Conservation (phyloP, 2,113 vertebrate species). For the Boulengeromyrus knoepffleri region DNA sequence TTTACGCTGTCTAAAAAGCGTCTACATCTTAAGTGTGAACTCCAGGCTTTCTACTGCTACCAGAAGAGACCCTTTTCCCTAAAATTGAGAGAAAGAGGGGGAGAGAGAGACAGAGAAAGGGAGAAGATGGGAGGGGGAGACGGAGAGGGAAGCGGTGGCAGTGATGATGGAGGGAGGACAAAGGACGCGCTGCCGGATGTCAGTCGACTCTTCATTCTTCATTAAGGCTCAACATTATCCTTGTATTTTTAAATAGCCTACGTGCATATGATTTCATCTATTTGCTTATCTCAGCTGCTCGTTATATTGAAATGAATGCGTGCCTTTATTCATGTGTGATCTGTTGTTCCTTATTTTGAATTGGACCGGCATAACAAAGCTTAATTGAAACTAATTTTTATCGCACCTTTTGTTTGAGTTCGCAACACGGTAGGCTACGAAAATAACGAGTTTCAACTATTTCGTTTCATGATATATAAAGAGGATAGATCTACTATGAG, state of each 20-base stretch:
- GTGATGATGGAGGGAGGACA: not conserved
- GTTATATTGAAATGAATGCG: not conserved
- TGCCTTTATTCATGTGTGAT: not conserved
- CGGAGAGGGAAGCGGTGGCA: not conserved
- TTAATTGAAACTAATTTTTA: not conserved
- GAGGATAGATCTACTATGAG: not conserved
- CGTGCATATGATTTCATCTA: not conserved
- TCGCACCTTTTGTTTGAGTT: not conserved
- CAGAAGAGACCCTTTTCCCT: constrained; percentile 6
- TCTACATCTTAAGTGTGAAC: constrained; percentile 29
- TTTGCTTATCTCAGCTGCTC: not conserved
- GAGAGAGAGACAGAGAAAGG: constrained; percentile 29
- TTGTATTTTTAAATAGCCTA: not conserved
- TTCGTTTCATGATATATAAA: not conserved
- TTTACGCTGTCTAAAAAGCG: not conserved
- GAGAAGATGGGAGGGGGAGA: not conserved
- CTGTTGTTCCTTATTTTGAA: not conserved
- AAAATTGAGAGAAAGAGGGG: not conserved
- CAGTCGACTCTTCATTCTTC: not conserved
- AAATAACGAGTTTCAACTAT: not conserved
- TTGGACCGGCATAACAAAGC: not conserved
- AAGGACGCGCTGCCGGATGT: constrained; percentile 3
- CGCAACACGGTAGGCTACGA: not conserved
- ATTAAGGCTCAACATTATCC: not conserved
- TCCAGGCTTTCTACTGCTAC: constrained; percentile 28